Evolutionary conservation across 2,888 invertebrate species (phyloP), one percentile per base, ranked within the genome.

Genomic region (Cinara cedri): DNA sequence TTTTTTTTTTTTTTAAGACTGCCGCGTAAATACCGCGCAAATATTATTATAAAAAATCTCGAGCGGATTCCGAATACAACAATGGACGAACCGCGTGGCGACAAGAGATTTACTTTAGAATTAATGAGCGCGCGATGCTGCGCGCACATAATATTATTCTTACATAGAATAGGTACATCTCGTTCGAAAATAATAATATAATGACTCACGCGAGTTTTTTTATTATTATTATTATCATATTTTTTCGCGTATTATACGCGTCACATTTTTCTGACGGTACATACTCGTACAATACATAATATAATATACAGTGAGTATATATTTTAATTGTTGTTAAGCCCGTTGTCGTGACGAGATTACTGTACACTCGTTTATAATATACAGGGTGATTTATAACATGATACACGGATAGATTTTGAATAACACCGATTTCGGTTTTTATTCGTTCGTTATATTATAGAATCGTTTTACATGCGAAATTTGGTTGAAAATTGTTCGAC

Each of bases 71-170:
- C 14, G 19, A 70, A 54, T 42, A 13, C 34, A 70, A 70, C 70
- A 70, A 70, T 55, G 21, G 54, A 55, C 13, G 19, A 13, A 13
- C 11, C 26, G 19, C 34, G 34, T 34, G 6, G 3, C 34, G 51
- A 34, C 70, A 14, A 3, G 21, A 70, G 51, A 55, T 54, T 51
- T 70, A 70, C 54, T 70, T 54, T 11, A 11, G 54, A 34, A 34
- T 34, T 70, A 70, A 70, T 42, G 54, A 70, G 70, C 3, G 34
- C n/a, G 34, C 34, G 34, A 34, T 34, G 34, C 34, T 34, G 14
- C 34, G 19, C 13, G 13, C 6, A 13, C 42, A 19, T 19, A 13
- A 19, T 63, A 10, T 4, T 63, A 63, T 42, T 42, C 62, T 4
- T 62, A 62, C 13, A 0, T 14, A 26, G 26, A 19, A 63, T 63